phyloP scores from a whole-genome alignment of 2,888 invertebrate species.

The Unio delphinus region DNA sequence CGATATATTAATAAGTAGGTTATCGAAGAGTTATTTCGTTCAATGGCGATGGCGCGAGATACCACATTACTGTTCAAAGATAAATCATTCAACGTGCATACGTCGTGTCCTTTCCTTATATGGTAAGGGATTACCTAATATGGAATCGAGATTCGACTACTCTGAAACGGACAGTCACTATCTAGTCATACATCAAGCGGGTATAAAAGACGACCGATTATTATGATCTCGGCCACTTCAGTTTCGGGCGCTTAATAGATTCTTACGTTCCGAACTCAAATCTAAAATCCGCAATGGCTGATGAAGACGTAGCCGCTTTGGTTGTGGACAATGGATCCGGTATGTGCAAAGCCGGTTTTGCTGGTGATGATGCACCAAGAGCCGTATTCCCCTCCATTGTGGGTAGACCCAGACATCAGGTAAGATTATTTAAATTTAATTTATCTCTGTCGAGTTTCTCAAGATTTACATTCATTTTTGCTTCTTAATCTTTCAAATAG shows the following conservation, averaged over 20 bases:
- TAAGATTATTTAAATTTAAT: constrained; percentile 1
- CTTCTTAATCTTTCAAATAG: too few species aligned
- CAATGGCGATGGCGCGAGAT: too few species aligned
- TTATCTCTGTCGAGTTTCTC: too few species aligned
- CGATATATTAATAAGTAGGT: too few species aligned
- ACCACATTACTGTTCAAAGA: neutral
- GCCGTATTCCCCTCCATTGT: constrained; percentile 87
- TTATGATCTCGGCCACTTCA: too few species aligned
- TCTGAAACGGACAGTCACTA: neutral
- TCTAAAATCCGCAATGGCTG: constrained; percentile 11
- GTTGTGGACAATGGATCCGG: constrained; percentile 75
- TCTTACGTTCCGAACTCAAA: too few species aligned
- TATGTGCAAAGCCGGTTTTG: constrained; percentile 82
- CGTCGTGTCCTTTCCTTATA: neutral
- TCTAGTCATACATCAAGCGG: neutral
- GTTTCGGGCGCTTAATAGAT: too few species aligned
- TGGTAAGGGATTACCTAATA: neutral
- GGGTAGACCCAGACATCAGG: constrained; percentile 78
- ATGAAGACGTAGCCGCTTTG: constrained; percentile 39
- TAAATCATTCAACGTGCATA: neutral
- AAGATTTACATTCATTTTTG: too few species aligned
- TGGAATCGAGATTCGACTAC: neutral
- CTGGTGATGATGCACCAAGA: constrained; percentile 82
- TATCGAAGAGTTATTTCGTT: too few species aligned
- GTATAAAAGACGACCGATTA: neutral